Evolutionary conservation across 2,888 invertebrate species (phyloP).

Genomic region (Ichneumoninae sp.): DNA sequence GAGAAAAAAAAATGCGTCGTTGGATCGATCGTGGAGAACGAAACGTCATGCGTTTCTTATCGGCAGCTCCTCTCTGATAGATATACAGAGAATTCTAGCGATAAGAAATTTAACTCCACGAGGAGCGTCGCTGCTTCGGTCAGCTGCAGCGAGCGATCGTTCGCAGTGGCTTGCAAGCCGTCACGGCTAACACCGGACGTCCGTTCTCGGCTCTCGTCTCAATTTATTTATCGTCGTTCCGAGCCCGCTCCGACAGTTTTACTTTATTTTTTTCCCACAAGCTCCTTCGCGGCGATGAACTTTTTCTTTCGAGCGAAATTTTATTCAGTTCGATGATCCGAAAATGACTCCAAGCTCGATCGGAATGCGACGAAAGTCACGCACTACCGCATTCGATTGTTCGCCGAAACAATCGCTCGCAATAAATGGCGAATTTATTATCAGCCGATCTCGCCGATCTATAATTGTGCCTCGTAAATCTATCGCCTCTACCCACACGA

Average conservation of each 20-base stretch:
- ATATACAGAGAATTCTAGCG: constrained; percentile 19
- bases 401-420: constrained; percentile 6
- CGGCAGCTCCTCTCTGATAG: constrained; percentile 16
- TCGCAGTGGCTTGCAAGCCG: background rate
- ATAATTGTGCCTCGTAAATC: constrained; percentile 29
- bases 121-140: constrained; percentile 6
- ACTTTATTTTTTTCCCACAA: background rate
- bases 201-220: background rate
- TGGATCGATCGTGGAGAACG: constrained; percentile 34
- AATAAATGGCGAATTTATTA: background rate
- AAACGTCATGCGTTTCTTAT: constrained; percentile 43
- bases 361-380: constrained; percentile 13
- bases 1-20: constrained; percentile 21
- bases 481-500: background rate
- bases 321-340: background rate
- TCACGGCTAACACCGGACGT: constrained; percentile 20
- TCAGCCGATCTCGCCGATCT: constrained; percentile 41
- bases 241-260: background rate
- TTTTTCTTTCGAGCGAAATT: background rate
- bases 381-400: background rate
- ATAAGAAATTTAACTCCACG: constrained; percentile 11
- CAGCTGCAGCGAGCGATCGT: background rate
- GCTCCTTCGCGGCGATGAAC: background rate
- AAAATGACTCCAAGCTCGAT: background rate
- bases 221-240: constrained; percentile 17